phyloP scores from a whole-genome alignment of 2,888 invertebrate genomes.

The Rhagophthalmus giganteus region DNA sequence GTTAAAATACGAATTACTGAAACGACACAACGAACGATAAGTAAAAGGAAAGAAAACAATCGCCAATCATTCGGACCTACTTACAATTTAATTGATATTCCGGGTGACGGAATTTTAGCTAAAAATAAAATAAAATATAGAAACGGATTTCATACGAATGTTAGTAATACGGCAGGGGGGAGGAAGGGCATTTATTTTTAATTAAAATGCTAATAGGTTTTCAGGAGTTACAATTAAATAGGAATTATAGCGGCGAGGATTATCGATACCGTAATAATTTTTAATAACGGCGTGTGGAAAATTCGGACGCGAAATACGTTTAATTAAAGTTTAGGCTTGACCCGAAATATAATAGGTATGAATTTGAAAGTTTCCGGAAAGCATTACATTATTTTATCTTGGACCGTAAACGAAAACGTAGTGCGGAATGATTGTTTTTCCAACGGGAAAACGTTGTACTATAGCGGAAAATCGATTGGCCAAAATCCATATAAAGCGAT shows the following conservation, averaged over 20 bases:
- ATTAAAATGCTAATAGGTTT: no score
- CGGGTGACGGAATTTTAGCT: neutral
- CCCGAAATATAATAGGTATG: neutral
- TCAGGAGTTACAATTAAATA: no score
- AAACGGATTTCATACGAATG: no score
- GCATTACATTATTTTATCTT: constrained; percentile 7
- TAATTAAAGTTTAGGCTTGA: neutral
- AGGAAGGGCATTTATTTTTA: constrained; percentile 6
- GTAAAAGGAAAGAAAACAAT: constrained; percentile 7
- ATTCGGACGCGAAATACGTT: no score
- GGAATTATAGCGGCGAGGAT: neutral
- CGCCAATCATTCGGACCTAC: constrained; percentile 8
- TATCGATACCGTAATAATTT: no score
- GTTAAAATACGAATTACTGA: constrained; percentile 15
- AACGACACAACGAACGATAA: constrained; percentile 5
- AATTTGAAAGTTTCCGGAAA: constrained; percentile 7
- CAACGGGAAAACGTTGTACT: constrained; percentile 3
- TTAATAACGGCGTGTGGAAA: no score
- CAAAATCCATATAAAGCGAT: constrained; percentile 12
- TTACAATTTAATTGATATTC: constrained; percentile 10
- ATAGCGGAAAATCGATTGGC: constrained; percentile 2
- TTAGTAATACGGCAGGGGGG: no score
- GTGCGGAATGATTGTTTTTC: constrained; percentile 5
- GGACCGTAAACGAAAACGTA: constrained; percentile 7
- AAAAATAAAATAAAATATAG: no score